Percentiles rank a stretch among this genome's conserved stretches.
phyloP scores from a whole-genome alignment of 2,797 vertebrate species.

The Bryconaethiops microstoma region DNA sequence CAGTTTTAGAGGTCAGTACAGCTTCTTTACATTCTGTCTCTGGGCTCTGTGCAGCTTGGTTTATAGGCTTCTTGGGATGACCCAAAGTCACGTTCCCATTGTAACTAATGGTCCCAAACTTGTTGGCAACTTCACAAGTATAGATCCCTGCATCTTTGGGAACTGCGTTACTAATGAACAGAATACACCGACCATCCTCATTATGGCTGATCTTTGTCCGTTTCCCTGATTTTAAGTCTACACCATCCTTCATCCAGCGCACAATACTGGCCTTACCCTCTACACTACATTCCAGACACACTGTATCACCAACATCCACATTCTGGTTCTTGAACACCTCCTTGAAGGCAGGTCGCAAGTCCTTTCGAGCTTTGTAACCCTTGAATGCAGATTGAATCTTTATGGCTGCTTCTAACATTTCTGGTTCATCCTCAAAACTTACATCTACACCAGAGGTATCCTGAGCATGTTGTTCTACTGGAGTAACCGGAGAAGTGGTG shows the following conservation, averaged over 20 bases:
- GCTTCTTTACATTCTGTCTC: constrained; percentile 2
- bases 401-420: constrained; percentile 84
- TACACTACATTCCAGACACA: constrained; percentile 82
- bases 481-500: background rate
- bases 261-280: constrained; percentile 82
- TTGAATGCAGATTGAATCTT: constrained; percentile 96
- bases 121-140: constrained; percentile 88
- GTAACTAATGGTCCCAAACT: constrained; percentile 85
- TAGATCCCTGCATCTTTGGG: constrained; percentile 83
- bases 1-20: constrained; percentile 7
- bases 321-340: constrained; percentile 86
- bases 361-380: constrained; percentile 89
- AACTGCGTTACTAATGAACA: constrained; percentile 82
- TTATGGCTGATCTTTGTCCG: constrained; percentile 79
- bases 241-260: constrained; percentile 85
- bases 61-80: constrained; percentile 21
- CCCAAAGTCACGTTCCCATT: constrained; percentile 84
- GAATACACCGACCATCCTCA: constrained; percentile 80
- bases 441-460: constrained; percentile 49
- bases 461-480: constrained; percentile 10
- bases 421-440: constrained; percentile 76
- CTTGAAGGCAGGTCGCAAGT: constrained; percentile 85
- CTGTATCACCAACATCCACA: constrained; percentile 75
- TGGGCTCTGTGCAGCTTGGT: constrained; percentile 16
- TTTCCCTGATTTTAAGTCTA: constrained; percentile 76